Evolutionary conservation across 2,888 invertebrate genomes (phyloP).

Genomic region (Dugesia japonica): DNA sequence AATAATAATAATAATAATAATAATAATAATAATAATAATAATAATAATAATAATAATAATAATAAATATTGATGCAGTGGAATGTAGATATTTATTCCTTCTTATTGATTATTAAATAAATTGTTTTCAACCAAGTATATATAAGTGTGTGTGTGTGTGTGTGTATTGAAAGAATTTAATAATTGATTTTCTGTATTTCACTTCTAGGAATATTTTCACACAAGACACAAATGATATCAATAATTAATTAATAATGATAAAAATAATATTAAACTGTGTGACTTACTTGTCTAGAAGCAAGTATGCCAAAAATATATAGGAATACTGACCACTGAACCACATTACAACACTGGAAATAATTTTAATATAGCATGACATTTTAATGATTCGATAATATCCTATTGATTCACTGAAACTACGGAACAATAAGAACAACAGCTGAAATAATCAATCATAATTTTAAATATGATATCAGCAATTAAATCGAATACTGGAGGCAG

Average conservation of each 20-base stretch:
- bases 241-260: no score
- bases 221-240: no score
- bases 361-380: neutral
- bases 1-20: neutral
- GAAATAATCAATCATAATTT: slow-evolving; percentile 10
- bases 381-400: slow-evolving; percentile 26
- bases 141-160: no score
- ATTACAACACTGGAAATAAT: neutral
- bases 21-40: neutral
- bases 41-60: neutral
- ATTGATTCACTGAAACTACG: slow-evolving; percentile 6
- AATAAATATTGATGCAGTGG: no score
- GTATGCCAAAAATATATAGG: slow-evolving; percentile 3
- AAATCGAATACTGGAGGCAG: slow-evolving; percentile 27
- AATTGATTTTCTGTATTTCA: no score
- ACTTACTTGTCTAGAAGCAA: slow-evolving; percentile 25
- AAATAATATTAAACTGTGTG: no score
- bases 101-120: no score
- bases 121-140: no score
- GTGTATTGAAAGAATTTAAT: no score
- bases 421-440: slow-evolving; percentile 20
- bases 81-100: no score
- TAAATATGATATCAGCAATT: neutral
- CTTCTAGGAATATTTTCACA: no score
- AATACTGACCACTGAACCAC: neutral